Evolutionary conservation across 1,140 invertebrate species (phyloP).

Genomic region (Bombus balteatus): DNA sequence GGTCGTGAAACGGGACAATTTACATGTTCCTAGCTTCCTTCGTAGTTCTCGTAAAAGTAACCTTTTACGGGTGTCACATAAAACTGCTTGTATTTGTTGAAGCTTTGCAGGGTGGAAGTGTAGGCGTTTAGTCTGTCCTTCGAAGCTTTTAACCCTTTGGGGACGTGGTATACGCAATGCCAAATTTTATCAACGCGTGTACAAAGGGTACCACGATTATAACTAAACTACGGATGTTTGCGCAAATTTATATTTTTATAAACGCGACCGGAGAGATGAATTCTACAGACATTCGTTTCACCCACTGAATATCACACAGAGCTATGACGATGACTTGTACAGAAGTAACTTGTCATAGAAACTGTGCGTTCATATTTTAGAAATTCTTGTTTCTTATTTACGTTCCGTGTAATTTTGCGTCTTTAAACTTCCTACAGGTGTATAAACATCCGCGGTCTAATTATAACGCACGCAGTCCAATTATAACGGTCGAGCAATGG

Average conservation of each 20-base stretch:
- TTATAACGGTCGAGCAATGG: too few relatives aligned
- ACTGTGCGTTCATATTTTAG: background rate
- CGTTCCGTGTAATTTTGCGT: too few relatives aligned
- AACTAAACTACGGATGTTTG: background rate
- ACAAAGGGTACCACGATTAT: too few relatives aligned
- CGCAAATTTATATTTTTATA: background rate
- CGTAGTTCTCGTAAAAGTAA: constrained; percentile 27
- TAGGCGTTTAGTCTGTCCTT: constrained; percentile 51
- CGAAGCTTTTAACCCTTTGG: constrained; percentile 53
- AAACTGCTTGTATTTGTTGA: constrained; percentile 30
- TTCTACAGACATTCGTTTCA: too few relatives aligned
- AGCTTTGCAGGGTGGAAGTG: constrained; percentile 59
- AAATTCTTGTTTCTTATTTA: too few relatives aligned
- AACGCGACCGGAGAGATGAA: background rate
- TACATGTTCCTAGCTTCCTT: background rate
- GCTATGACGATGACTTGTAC: too few relatives aligned
- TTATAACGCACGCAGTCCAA: too few relatives aligned
- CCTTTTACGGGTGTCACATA: background rate
- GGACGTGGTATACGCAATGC: background rate
- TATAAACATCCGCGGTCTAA: too few relatives aligned
- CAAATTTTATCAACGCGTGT: background rate
- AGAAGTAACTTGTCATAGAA: too few relatives aligned
- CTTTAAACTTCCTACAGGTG: too few relatives aligned
- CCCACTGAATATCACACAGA: too few relatives aligned
- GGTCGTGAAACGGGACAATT: background rate